Percentiles rank a stretch among this genome's conserved stretches.
Evolutionary conservation across 2,113 vertebrate genomes (phyloP).

Genomic region (Trogon melanurus): DNA sequence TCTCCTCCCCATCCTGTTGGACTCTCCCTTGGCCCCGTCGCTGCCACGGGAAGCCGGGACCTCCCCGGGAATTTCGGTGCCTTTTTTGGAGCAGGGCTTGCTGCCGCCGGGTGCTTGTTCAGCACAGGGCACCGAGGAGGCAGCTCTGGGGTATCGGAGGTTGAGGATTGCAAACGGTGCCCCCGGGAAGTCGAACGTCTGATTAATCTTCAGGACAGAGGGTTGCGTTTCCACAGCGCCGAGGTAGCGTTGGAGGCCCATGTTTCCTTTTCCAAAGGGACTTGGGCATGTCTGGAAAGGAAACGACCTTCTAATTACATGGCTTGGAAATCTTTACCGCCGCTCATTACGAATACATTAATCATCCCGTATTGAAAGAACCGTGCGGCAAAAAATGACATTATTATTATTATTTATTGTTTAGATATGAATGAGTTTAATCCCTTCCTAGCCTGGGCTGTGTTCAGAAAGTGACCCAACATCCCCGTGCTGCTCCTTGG

Average conservation of each 20-base stretch:
- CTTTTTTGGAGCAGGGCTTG: not conserved
- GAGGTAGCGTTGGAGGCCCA: not conserved
- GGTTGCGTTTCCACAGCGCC: not conserved
- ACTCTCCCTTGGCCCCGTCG: not conserved
- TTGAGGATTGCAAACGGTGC: not conserved
- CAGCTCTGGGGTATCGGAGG: rapidly evolving
- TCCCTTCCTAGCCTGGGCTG: not conserved
- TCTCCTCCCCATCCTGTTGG: rapidly evolving
- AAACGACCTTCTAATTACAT: slow-evolving; percentile 11
- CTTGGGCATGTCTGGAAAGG: slow-evolving; percentile 29
- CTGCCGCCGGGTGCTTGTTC: not conserved
- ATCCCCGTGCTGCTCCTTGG: not conserved
- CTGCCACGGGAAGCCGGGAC: not conserved
- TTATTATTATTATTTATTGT: slow-evolving; percentile 28
- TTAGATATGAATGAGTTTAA: not conserved
- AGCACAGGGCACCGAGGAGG: rapidly evolving
- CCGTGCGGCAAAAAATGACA: not conserved
- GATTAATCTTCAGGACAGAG: not conserved
- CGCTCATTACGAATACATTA: not conserved
- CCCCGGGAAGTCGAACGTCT: rapidly evolving
- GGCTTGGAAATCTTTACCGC: slow-evolving; percentile 39
- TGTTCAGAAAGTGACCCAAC: not conserved
- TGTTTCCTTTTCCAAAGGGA: slow-evolving; percentile 35
- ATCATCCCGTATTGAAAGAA: slow-evolving; percentile 1
- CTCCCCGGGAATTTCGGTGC: not conserved